Conservation (phyloP, 2,113 vertebrate genomes). For the Macquaria australasica region DNA sequence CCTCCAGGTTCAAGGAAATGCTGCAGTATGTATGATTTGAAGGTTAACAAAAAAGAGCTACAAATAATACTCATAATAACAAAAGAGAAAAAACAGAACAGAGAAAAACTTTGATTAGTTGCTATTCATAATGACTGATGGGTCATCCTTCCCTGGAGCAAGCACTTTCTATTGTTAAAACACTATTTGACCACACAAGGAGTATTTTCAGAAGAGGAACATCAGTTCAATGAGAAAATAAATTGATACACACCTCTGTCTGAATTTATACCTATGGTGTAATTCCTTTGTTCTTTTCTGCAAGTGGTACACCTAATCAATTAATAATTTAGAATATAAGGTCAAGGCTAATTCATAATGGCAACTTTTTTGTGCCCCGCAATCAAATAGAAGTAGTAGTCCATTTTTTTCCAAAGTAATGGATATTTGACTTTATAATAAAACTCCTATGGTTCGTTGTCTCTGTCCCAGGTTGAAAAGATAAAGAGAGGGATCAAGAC, state of each 20-base stretch:
- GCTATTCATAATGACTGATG: neutral
- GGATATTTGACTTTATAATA: neutral
- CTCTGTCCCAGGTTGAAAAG: neutral
- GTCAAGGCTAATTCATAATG: neutral
- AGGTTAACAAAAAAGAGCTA: neutral
- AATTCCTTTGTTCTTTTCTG: neutral
- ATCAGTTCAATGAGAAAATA: neutral
- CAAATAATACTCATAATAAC: neutral
- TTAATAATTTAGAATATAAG: neutral
- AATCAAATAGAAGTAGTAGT: neutral
- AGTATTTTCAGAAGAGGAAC: neutral
- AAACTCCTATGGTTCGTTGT: neutral
- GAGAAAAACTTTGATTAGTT: neutral
- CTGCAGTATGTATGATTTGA: neutral
- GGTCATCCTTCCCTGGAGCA: neutral
- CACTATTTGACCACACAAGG: neutral
- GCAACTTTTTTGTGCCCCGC: neutral
- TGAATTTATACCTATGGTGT: neutral
- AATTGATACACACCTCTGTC: neutral
- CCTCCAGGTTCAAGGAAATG: neutral
- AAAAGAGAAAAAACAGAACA: too few species aligned
- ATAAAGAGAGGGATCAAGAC: slow-evolving; percentile 6
- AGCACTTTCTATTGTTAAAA: neutral
- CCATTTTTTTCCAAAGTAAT: neutral
- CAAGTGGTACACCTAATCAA: too few species aligned